Evolutionary conservation across 2,797 vertebrate species (phyloP).

Genomic region (Aselliscus stoliczkanus): DNA sequence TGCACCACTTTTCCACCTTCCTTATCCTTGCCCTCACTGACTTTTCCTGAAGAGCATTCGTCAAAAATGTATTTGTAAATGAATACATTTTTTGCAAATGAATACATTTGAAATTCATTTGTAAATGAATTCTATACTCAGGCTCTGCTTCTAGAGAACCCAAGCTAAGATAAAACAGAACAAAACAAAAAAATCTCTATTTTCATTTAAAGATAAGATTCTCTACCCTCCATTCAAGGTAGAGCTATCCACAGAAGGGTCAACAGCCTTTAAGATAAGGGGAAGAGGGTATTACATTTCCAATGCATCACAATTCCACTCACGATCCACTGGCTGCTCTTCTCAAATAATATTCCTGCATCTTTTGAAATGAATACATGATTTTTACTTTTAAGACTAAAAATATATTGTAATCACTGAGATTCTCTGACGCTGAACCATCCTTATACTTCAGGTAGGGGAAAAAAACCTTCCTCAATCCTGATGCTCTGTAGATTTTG

Average conservation of each 20-base stretch:
- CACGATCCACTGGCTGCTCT: not conserved
- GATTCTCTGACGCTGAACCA: not conserved
- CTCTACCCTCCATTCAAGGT: not conserved
- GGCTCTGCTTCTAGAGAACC: not conserved
- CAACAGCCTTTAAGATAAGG: not conserved
- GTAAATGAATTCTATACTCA: not conserved
- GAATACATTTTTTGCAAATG: no score
- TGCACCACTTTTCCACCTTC: not conserved
- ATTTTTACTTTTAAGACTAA: constrained; percentile 4
- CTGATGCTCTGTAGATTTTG: not conserved
- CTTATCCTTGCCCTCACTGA: not conserved
- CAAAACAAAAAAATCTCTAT: not conserved
- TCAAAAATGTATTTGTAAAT: not conserved
- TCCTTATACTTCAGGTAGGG: not conserved
- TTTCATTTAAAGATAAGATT: not conserved
- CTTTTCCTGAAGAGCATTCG: not conserved
- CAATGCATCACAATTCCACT: not conserved
- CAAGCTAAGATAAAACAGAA: not conserved
- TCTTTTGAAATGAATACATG: not conserved
- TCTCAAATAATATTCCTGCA: not conserved
- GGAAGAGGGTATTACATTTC: not conserved
- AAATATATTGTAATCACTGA: not conserved
- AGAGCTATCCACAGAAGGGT: not conserved
- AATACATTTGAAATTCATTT: no score
- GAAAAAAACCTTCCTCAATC: not conserved